Conservation (phyloP, 2,888 invertebrate genomes). For the Troides oblongomaculatus region DNA sequence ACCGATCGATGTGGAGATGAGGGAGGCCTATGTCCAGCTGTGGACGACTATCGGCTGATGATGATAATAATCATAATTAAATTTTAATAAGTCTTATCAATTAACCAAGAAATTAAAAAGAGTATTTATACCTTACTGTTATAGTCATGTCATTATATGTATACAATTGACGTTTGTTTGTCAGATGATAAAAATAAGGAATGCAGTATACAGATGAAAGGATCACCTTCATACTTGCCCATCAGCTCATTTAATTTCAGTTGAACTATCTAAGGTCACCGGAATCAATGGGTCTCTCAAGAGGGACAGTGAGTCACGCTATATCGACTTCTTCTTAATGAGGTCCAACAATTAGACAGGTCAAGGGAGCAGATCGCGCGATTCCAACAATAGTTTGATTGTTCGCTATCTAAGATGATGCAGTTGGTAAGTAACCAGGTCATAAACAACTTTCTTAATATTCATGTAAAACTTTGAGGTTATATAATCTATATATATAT, state of each 20-base stretch:
- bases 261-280: slow-evolving; percentile 1
- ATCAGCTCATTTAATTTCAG: not conserved
- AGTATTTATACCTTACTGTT: not conserved
- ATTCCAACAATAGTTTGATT: not conserved
- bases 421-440: not conserved
- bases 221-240: not conserved
- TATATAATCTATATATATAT: too few species aligned
- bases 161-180: slow-evolving; percentile 1
- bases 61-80: too few species aligned
- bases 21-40: too few species aligned
- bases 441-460: not conserved
- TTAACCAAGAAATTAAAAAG: too few species aligned
- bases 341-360: not conserved
- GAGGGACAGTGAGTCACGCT: slow-evolving; percentile 9
- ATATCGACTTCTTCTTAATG: slow-evolving; percentile 10
- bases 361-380: not conserved
- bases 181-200: not conserved
- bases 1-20: too few species aligned
- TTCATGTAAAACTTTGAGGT: not conserved
- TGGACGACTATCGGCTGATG: too few species aligned
- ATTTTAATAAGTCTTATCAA: too few species aligned
- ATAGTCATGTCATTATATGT: not conserved
- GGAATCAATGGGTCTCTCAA: slow-evolving; percentile 14
- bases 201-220: not conserved
- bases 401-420: not conserved